These are phyloP conservation scores for Charina bottae DNA, from an alignment of 2,113 vertebrate genomes.

Conservation along the genomic window DNA sequence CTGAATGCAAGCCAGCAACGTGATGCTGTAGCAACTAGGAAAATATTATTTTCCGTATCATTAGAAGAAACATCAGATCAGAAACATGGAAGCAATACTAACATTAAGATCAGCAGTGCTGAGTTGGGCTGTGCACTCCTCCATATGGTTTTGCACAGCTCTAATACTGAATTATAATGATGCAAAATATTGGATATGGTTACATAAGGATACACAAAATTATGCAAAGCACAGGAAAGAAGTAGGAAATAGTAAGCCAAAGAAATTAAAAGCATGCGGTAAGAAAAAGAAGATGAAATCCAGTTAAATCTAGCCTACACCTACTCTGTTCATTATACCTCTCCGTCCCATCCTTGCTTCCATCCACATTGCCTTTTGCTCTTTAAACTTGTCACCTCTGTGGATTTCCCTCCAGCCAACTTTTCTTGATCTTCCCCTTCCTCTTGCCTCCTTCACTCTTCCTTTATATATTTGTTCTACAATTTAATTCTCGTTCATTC, in stretches of 20 bases:
- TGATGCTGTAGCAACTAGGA: constrained; percentile 22
- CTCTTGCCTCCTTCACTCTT: not conserved
- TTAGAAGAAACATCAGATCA: constrained; percentile 9
- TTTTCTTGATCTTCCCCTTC: not conserved
- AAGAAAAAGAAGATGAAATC: not conserved
- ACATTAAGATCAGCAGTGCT: not conserved
- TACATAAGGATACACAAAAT: not conserved
- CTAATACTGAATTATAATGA: not conserved
- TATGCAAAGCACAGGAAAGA: not conserved
- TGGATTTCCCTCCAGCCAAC: not conserved
- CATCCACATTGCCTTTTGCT: not conserved
- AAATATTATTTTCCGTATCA: constrained; percentile 24
- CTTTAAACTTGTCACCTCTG: not conserved
- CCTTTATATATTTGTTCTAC: not conserved
- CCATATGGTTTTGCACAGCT: not conserved
- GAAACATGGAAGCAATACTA: not conserved
- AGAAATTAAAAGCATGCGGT: not conserved
- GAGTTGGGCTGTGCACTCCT: not conserved
- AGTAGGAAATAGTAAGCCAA: not conserved
- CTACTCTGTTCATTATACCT: not conserved
- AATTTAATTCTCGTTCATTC: not conserved
- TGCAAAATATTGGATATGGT: not conserved
- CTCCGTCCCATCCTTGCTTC: not conserved
- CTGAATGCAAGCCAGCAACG: constrained; percentile 19
- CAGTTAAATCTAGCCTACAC: not conserved